These are phyloP conservation scores for Ametastegia equiseti DNA, from an alignment of 2,888 invertebrate species.

Conservation along the genomic window DNA sequence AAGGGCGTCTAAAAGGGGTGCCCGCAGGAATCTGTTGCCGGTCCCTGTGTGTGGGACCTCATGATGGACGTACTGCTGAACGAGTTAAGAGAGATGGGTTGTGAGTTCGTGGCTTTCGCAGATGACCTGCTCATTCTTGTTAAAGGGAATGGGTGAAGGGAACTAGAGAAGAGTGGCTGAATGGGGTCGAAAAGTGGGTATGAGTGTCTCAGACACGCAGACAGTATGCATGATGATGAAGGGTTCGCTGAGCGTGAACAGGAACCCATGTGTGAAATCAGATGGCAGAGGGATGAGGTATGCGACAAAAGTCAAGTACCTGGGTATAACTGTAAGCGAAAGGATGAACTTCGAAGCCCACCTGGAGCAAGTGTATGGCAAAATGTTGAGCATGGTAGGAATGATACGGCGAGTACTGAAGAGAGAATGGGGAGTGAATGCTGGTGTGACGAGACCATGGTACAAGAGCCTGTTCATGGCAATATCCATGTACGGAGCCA, in stretches of 20 bases:
- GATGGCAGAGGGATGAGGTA: not conserved
- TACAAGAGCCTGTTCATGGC: not conserved
- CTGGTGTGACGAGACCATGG: not conserved
- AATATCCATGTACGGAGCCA: not conserved
- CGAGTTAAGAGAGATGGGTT: not conserved
- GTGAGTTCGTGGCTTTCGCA: conserved; percentile 37
- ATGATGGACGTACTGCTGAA: conserved; percentile 45
- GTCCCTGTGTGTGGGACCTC: conserved; percentile 44
- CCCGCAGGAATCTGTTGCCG: conserved; percentile 49
- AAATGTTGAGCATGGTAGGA: not conserved
- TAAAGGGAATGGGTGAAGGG: not conserved
- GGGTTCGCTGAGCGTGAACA: not conserved
- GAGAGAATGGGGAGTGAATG: not conserved
- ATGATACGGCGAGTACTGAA: not conserved
- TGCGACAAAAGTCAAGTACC: not conserved
- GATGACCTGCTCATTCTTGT: conserved; percentile 48
- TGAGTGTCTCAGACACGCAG: conserved; percentile 37
- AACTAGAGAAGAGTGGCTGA: not conserved
- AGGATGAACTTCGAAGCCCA: not conserved
- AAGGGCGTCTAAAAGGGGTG: conserved; percentile 35
- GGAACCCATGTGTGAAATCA: not conserved
- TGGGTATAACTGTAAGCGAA: not conserved
- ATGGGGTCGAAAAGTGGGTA: conserved; percentile 42
- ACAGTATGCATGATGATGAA: conserved; percentile 34
- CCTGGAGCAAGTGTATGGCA: not conserved